Conservation (phyloP, 2,113 vertebrate genomes). For the Dendrocopos noguchii region DNA sequence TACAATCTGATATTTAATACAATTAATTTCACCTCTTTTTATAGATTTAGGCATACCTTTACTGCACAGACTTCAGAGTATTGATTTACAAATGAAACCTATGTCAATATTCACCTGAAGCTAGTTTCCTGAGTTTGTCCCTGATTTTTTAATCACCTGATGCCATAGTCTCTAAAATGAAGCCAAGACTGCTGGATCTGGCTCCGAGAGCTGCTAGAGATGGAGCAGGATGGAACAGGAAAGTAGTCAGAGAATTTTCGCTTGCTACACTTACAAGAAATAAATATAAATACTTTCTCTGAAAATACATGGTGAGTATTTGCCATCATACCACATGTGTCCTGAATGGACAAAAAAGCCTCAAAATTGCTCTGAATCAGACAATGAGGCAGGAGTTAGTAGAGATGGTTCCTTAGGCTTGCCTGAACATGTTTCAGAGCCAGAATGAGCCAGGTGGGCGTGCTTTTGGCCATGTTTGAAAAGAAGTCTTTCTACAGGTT, state of each 20-base stretch:
- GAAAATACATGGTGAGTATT: neutral
- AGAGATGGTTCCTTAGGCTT: no score
- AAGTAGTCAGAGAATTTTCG: neutral
- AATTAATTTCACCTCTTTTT: neutral
- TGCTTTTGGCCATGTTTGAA: no score
- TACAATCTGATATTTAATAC: neutral
- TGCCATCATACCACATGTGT: neutral
- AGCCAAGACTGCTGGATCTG: neutral
- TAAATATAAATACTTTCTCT: neutral
- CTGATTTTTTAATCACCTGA: neutral
- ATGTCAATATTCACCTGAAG: neutral
- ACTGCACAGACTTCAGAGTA: neutral
- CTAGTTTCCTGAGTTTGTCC: neutral
- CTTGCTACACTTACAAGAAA: neutral
- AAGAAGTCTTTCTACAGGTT: no score
- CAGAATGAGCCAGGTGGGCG: no score
- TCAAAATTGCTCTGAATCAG: no score
- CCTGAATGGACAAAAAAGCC: no score
- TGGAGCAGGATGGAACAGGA: neutral
- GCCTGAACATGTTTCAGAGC: no score
- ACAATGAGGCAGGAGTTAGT: no score
- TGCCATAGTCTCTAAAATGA: neutral
- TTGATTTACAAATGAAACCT: neutral
- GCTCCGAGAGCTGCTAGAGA: neutral
- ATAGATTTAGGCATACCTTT: neutral